Base-by-base conservation (phyloP, 2,888 invertebrate genomes). In the Drosophila seclusa region DNA sequence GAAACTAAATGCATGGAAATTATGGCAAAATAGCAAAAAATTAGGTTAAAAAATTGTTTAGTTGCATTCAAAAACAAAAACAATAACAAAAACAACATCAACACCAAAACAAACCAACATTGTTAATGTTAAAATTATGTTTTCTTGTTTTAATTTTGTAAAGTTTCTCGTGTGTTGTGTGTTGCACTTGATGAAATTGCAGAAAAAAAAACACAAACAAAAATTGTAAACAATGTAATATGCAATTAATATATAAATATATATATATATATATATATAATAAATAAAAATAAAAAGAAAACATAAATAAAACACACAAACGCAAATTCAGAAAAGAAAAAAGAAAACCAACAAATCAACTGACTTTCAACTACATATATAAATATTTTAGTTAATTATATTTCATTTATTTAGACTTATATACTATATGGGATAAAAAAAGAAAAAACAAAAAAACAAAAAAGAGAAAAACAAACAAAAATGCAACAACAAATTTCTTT, bases 401-500 rank as follows among this genome's bases (percentile, higher is more conserved):
- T 66, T 60, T 73, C 42, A 73, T 73, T 54, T 63, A 58, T 62
- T 65, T 62, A 73, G 67, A 57, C 32, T 67, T 67, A 62, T 74
- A 67, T 58, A 73, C 58, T 48, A 68, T 68, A 71, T 68, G 58
- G 48, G 29, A 50, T 42, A 45, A 57, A 69, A 62, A 42, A 59
- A 74, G 8, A 34, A 42, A 59, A 75, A 11, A 32, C 11, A 55
- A 45, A 53, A 69, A 61, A 49, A 52, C 21, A 21, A 45, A 45
- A 42, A 45, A 8, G 45, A 45, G 24, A 53, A 57, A 60, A 68
- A 72, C 54, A 50, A 74, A 68, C 49, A 68, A 83, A 68, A 83
- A 70, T 77, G 73, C 68, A 83, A 76, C 69, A 87, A 76, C 68
- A 81, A 82, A 78, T 89, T 90, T 87, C 87, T 83, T 89, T 87